phyloP scores from a whole-genome alignment of 2,797 vertebrate genomes.

The Mycteria americana region DNA sequence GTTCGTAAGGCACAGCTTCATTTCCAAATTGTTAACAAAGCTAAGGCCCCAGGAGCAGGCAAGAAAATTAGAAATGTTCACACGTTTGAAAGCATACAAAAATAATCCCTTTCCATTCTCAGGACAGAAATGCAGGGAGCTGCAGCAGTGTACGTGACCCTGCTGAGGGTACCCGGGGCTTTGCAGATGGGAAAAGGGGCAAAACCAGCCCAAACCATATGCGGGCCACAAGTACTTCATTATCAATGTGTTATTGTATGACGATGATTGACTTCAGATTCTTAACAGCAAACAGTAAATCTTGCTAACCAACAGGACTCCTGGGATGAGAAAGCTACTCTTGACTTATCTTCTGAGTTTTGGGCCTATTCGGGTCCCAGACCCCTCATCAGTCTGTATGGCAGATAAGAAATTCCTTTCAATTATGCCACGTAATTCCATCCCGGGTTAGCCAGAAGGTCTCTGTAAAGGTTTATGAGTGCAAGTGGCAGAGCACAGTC shows the following conservation, averaged over 20 bases:
- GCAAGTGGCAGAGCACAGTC: background rate
- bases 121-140: background rate
- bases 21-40: constrained; percentile 55
- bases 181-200: background rate
- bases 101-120: constrained; percentile 2
- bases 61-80: constrained; percentile 52
- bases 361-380: background rate
- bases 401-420: background rate
- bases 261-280: constrained; percentile 2
- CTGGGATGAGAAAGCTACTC: background rate
- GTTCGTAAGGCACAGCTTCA: constrained; percentile 1
- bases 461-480: background rate
- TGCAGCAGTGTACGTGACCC: background rate
- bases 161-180: background rate
- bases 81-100: background rate
- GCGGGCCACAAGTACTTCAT: constrained; percentile 10
- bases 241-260: constrained; percentile 35
- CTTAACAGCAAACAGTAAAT: constrained; percentile 19
- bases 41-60: background rate
- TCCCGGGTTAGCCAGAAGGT: background rate
- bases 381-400: background rate
- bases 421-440: background rate
- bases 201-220: background rate
- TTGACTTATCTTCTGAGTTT: background rate
- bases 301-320: background rate